These are phyloP conservation scores for Palythoa heliodiscus DNA, from an alignment of 92 coral and sea anemone genomes.

Conservation along the genomic window DNA sequence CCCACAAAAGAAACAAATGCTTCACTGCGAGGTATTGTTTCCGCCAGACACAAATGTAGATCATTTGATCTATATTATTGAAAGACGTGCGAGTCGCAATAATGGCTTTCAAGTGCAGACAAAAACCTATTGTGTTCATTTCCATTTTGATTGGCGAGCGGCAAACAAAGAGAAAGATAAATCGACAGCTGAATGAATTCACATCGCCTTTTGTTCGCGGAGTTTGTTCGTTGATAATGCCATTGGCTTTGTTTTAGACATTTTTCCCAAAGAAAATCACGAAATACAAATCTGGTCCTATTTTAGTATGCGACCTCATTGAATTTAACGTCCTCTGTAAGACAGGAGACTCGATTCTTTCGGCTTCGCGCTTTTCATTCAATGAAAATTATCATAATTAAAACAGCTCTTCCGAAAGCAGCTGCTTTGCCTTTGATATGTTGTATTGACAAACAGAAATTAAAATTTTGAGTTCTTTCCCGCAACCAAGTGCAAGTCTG, in stretches of 20 bases:
- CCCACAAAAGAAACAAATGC: conserved; percentile 71
- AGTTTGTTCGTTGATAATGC: conserved; percentile 16
- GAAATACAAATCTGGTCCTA: conserved; percentile 26
- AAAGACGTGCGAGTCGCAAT: conserved; percentile 59
- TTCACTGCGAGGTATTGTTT: conserved; percentile 49
- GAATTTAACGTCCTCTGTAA: conserved; percentile 8
- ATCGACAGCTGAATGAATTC: conserved; percentile 34
- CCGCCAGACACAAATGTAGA: conserved; percentile 71
- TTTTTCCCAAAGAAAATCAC: conserved; percentile 41
- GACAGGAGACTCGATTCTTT: conserved; percentile 15
- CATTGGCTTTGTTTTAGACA: conserved; percentile 14
- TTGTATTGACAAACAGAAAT: conserved; percentile 36
- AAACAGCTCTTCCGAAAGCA: conserved; percentile 8
- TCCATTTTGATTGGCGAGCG: conserved; percentile 64
- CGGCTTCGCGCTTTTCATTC: neutral
- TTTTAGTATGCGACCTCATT: conserved; percentile 6
- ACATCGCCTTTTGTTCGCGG: conserved; percentile 41
- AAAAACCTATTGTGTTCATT: conserved; percentile 76
- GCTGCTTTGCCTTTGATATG: conserved; percentile 24
- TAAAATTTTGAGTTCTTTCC: conserved; percentile 25
- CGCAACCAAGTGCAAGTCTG: neutral
- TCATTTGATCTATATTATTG: conserved; percentile 74
- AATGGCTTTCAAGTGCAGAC: conserved; percentile 70
- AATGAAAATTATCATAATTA: conserved; percentile 36
- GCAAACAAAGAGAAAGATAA: conserved; percentile 61